Conservation (phyloP, 2,113 vertebrate species). For the Gnathonemus echidnorhynchus region DNA sequence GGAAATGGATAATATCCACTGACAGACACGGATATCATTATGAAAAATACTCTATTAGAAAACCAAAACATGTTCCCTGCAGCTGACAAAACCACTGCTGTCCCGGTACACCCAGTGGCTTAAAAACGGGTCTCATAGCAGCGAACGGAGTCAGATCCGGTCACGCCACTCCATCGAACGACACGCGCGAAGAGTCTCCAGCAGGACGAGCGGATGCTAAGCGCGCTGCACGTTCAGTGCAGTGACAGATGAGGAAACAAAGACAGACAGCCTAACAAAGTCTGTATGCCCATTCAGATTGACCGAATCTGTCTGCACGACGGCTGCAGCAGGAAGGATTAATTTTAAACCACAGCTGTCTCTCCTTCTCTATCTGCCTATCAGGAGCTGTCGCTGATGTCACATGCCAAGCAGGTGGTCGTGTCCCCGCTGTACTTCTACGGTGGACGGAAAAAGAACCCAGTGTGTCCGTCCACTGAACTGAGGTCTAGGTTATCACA, state of each 20-base stretch:
- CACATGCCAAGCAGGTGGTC: neutral
- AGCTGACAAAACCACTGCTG: neutral
- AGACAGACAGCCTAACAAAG: neutral
- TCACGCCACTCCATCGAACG: neutral
- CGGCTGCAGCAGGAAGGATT: neutral
- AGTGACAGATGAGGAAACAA: neutral
- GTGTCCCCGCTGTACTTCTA: neutral
- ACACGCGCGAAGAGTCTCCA: neutral
- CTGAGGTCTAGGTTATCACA: neutral
- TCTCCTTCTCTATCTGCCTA: neutral
- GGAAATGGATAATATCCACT: neutral
- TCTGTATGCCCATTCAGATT: neutral
- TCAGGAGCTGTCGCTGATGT: neutral
- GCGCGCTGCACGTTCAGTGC: neutral
- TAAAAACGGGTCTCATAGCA: conserved; percentile 8
- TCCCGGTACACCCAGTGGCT: neutral
- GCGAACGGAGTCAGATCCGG: neutral
- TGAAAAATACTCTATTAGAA: neutral
- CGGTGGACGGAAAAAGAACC: neutral
- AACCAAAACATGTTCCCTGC: neutral
- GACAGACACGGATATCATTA: neutral
- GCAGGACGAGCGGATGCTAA: neutral
- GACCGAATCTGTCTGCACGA: neutral
- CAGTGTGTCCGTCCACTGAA: neutral
- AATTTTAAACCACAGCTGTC: neutral